A percentile compares a stretch with the other conserved stretches of the same genome.
Evolutionary conservation across 2,113 vertebrate genomes (phyloP).

Genomic region (Eolophus roseicapilla): DNA sequence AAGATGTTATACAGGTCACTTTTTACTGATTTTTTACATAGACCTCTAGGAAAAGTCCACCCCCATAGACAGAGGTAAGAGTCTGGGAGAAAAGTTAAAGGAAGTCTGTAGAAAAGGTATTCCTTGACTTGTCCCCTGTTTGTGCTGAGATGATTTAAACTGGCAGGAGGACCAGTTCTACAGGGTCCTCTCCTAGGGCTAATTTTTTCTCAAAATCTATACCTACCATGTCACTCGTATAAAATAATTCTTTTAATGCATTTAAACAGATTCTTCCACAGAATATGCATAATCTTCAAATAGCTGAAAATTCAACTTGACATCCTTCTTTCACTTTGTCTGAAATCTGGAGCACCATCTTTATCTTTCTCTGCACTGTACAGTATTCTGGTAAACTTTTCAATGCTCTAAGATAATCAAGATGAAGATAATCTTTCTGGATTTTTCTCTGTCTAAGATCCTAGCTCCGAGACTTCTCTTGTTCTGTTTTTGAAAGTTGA

Average conservation of each 20-base stretch:
- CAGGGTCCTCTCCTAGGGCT: background rate
- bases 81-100: background rate
- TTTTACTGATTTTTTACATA: background rate
- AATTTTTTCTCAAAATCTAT: background rate
- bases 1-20: background rate
- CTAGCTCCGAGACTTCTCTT: background rate
- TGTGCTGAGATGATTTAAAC: background rate
- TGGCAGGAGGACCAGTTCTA: background rate
- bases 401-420: background rate
- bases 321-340: background rate
- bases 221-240: background rate
- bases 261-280: background rate
- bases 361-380: background rate
- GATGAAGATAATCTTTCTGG: background rate
- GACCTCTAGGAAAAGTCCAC: background rate
- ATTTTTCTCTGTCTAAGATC: background rate
- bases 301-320: background rate
- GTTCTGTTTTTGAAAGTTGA: background rate
- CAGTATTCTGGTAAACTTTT: background rate
- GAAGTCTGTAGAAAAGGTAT: background rate
- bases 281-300: background rate
- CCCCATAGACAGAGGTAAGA: background rate
- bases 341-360: background rate
- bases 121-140: background rate
- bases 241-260: background rate